A percentile compares a stretch with the other conserved stretches of the same genome.
These are phyloP conservation scores for Heterochromis multidens DNA, from an alignment of 2,113 vertebrate species.

Conservation along the genomic window DNA sequence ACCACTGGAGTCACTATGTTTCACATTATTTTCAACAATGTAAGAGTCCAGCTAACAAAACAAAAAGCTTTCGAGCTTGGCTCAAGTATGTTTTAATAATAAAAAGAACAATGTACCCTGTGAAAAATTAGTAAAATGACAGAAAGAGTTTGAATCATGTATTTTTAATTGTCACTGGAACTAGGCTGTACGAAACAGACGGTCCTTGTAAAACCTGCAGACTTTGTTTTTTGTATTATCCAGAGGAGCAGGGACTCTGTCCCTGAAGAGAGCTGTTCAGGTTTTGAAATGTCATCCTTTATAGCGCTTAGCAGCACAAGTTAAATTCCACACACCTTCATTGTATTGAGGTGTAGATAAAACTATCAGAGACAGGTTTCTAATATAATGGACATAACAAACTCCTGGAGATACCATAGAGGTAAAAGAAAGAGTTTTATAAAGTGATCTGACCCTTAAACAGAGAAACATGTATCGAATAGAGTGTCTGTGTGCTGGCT, in stretches of 20 bases:
- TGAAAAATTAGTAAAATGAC: not conserved
- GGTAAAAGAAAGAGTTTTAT: too few species aligned
- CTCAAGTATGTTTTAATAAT: not conserved
- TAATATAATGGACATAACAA: too few species aligned
- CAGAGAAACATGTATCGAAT: too few species aligned
- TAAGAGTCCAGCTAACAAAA: not conserved
- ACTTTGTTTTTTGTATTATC: fast-evolving
- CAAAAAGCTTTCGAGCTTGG: fast-evolving
- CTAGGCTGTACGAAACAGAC: fast-evolving
- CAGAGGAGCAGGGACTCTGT: not conserved
- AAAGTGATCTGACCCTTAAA: too few species aligned
- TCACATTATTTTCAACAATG: fast-evolving
- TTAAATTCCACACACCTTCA: not conserved
- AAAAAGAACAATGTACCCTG: not conserved
- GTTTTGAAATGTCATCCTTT: not conserved
- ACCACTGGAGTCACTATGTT: fast-evolving
- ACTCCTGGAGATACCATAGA: too few species aligned
- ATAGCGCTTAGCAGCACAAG: not conserved
- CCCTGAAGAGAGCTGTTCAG: not conserved
- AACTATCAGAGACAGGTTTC: too few species aligned
- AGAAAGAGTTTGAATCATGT: not conserved
- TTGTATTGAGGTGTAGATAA: too few species aligned
- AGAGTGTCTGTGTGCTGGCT: not conserved
- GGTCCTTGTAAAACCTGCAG: not conserved
- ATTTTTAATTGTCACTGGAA: not conserved